Evolutionary conservation across 2,888 invertebrate genomes (phyloP).

Genomic region (Ophion ventricosus): DNA sequence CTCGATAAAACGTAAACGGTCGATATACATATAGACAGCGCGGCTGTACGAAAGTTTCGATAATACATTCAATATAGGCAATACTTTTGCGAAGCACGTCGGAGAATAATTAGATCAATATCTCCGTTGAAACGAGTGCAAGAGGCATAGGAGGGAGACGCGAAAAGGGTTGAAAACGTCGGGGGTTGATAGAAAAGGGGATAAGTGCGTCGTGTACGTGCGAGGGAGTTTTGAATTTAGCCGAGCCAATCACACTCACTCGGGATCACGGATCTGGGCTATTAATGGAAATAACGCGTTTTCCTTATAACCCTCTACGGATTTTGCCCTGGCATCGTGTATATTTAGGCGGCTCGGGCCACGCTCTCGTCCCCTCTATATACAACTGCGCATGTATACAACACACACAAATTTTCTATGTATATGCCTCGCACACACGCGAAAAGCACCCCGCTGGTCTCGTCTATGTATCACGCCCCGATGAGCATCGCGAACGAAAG

Average conservation of each 20-base stretch:
- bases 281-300: slow-evolving; percentile 59
- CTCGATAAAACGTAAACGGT: too few relatives aligned
- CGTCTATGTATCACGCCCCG: slow-evolving; percentile 56
- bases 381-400: neutral
- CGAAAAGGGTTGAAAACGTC: slow-evolving; percentile 20
- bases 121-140: slow-evolving; percentile 45
- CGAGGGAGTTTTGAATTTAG: slow-evolving; percentile 52
- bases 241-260: slow-evolving; percentile 65
- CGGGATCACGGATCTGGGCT: slow-evolving; percentile 50
- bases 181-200: slow-evolving; percentile 59
- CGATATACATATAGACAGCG: neutral
- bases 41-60: neutral
- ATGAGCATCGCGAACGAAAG: slow-evolving; percentile 68
- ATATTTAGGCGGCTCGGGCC: slow-evolving; percentile 36
- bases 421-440: neutral
- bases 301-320: slow-evolving; percentile 57
- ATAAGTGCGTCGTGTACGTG: slow-evolving; percentile 57
- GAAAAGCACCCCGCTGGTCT: slow-evolving; percentile 28
- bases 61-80: neutral
- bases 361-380: neutral
- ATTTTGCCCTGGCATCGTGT: slow-evolving; percentile 43
- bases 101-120: slow-evolving; percentile 50
- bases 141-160: slow-evolving; percentile 8
- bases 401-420: neutral
- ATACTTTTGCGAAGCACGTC: slow-evolving; percentile 11